phyloP scores from a whole-genome alignment of 2,888 invertebrate species.

The Eupithecia pulchellata region DNA sequence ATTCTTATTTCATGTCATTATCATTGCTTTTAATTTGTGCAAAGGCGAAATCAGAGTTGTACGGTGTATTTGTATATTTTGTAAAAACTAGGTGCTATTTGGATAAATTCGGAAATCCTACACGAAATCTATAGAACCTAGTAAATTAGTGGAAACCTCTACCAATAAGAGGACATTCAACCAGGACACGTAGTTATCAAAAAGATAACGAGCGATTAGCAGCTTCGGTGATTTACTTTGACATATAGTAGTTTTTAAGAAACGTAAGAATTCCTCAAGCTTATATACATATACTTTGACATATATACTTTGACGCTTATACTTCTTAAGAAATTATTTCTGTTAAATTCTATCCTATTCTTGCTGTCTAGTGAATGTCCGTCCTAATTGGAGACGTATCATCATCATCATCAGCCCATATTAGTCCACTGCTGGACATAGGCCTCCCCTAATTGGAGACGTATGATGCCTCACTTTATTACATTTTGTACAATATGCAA shows the following conservation, averaged over 20 bases:
- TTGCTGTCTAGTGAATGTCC: neutral
- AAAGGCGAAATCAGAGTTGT: slow-evolving; percentile 3
- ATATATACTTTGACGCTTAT: no score
- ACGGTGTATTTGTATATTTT: slow-evolving; percentile 3
- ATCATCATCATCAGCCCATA: no score
- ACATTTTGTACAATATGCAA: neutral
- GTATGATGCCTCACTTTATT: neutral
- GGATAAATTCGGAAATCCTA: neutral
- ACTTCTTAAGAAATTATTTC: no score
- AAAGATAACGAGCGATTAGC: neutral
- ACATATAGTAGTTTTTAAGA: neutral
- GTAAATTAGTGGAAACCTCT: neutral
- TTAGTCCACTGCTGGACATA: no score
- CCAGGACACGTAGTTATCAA: neutral
- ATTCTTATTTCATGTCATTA: slow-evolving; percentile 2
- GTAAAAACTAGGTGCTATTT: neutral
- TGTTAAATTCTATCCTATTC: no score
- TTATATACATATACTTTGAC: no score
- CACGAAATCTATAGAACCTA: neutral
- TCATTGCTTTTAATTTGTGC: slow-evolving; percentile 5
- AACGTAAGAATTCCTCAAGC: neutral
- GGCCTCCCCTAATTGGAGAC: no score
- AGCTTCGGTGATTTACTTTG: neutral
- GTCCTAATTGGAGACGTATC: neutral
- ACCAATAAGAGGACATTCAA: neutral